Evolutionary conservation across 2,888 invertebrate species (phyloP).

Genomic region (Argynnis bischoffii): DNA sequence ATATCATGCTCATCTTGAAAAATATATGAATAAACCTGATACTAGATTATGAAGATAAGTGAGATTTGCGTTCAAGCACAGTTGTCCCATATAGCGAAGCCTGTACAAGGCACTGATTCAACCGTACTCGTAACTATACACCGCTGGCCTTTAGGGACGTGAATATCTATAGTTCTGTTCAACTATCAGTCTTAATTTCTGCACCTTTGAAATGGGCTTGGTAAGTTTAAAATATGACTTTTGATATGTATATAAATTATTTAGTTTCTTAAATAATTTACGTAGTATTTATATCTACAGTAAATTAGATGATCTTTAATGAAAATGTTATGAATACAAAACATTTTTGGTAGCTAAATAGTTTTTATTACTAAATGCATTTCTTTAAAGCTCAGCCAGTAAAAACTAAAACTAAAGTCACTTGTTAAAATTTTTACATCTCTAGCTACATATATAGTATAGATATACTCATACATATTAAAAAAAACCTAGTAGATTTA

Average conservation of each 20-base stretch:
- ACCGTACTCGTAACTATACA: constrained; percentile 68
- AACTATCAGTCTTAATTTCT: constrained; percentile 7
- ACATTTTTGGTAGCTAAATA: too few species aligned
- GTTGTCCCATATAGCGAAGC: constrained; percentile 53
- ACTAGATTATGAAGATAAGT: constrained; percentile 38
- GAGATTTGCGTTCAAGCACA: constrained; percentile 35
- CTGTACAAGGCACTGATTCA: constrained; percentile 67
- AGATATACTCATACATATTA: too few species aligned
- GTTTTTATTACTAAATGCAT: too few species aligned
- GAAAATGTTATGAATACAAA: too few species aligned
- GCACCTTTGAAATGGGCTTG: neutral
- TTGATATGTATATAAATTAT: neutral
- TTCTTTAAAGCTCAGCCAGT: too few species aligned
- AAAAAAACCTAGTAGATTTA: neutral
- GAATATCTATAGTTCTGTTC: constrained; percentile 46
- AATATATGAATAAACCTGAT: constrained; percentile 39
- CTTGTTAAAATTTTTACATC: too few species aligned
- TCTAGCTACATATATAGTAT: too few species aligned
- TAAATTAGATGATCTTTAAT: too few species aligned
- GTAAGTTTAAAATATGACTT: neutral
- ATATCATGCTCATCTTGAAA: constrained; percentile 14
- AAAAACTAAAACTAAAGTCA: too few species aligned
- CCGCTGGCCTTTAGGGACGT: constrained; percentile 50
- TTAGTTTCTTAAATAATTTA: too few species aligned
- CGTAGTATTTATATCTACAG: too few species aligned